Evolutionary conservation across 2,888 invertebrate genomes (phyloP).

Genomic region (Drosophila prostipennis): DNA sequence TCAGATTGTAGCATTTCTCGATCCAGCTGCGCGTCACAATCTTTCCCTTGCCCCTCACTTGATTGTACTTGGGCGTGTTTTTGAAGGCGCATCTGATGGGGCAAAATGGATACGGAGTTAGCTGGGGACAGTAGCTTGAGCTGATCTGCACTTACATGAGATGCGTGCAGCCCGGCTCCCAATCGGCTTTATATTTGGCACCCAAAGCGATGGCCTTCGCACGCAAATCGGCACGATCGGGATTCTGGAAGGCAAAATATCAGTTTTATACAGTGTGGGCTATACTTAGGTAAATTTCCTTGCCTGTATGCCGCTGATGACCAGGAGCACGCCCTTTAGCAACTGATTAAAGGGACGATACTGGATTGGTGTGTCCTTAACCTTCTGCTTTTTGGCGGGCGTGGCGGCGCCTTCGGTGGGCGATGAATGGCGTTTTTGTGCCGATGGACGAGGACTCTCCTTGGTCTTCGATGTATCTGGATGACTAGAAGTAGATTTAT

Average conservation of each 20-base stretch:
- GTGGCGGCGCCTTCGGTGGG: constrained; percentile 38
- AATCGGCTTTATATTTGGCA: constrained; percentile 90
- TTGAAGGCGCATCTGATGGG: constrained; percentile 92
- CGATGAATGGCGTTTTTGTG: constrained; percentile 62
- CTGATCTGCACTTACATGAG: constrained; percentile 88
- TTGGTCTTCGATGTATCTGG: constrained; percentile 5
- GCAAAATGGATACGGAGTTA: constrained; percentile 36
- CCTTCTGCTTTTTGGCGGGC: constrained; percentile 73
- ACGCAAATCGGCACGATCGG: constrained; percentile 88
- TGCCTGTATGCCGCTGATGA: constrained; percentile 91
- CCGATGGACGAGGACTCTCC: constrained; percentile 23
- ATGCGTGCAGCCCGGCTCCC: constrained; percentile 91
- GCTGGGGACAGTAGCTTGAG: background rate
- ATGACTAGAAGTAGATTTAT: background rate
- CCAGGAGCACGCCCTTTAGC: constrained; percentile 89
- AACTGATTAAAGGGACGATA: constrained; percentile 86
- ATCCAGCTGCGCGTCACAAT: constrained; percentile 92
- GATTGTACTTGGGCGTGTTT: constrained; percentile 94
- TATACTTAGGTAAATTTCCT: background rate
- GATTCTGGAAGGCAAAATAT: constrained; percentile 86
- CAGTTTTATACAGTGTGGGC: no score
- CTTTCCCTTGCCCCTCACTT: constrained; percentile 87
- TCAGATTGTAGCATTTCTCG: constrained; percentile 86
- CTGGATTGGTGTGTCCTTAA: constrained; percentile 42
- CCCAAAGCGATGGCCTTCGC: constrained; percentile 90